phyloP scores from a whole-genome alignment of 1,140 invertebrate species.

The Zaprionus ghesquierei region DNA sequence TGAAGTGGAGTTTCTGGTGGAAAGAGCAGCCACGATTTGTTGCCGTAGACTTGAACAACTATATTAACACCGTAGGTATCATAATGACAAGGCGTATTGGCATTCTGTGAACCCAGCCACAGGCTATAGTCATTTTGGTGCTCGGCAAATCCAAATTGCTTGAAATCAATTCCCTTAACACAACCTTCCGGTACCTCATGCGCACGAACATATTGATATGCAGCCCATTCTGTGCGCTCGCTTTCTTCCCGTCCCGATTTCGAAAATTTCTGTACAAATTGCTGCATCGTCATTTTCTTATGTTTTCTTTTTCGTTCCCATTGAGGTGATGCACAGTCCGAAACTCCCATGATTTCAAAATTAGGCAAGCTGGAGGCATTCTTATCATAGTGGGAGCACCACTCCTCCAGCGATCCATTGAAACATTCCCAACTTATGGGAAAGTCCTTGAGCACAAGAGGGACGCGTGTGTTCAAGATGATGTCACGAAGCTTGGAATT shows the following conservation, averaged over 20 bases:
- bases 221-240: constrained; percentile 85
- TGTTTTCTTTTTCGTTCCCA: constrained; percentile 88
- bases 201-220: constrained; percentile 83
- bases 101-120: constrained; percentile 94
- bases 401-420: constrained; percentile 80
- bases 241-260: constrained; percentile 57
- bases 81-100: constrained; percentile 96
- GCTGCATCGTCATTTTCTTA: constrained; percentile 84
- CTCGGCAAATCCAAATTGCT: constrained; percentile 87
- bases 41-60: constrained; percentile 94
- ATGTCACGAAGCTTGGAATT: constrained; percentile 52
- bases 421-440: constrained; percentile 67
- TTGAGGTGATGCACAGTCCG: constrained; percentile 85
- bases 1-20: constrained; percentile 90
- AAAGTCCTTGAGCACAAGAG: constrained; percentile 63
- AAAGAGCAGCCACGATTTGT: constrained; percentile 97
- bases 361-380: constrained; percentile 55
- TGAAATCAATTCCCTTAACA: constrained; percentile 63
- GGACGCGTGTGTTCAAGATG: constrained; percentile 65
- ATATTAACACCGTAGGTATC: constrained; percentile 98
- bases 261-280: constrained; percentile 84
- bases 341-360: constrained; percentile 83
- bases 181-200: constrained; percentile 54
- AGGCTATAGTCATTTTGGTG: constrained; percentile 90
- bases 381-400: constrained; percentile 83